These are phyloP conservation scores for Epistrophe eligans DNA, from an alignment of 2,888 invertebrate species.

Conservation along the genomic window DNA sequence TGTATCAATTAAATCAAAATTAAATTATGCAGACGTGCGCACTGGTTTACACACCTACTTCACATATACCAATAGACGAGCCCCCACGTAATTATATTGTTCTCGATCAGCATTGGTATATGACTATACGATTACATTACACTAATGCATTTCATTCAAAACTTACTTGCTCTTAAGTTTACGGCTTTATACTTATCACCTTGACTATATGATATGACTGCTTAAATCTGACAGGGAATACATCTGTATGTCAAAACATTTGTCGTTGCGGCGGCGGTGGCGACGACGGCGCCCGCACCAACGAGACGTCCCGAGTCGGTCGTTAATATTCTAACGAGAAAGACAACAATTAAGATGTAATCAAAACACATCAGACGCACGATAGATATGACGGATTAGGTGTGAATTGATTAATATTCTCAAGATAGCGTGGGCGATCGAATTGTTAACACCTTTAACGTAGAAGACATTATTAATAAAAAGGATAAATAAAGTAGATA, in stretches of 20 bases:
- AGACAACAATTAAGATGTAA: slow-evolving; percentile 17
- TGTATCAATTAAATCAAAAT: background rate
- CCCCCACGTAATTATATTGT: background rate
- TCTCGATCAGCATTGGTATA: background rate
- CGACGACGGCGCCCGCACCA: no score
- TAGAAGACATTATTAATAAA: background rate
- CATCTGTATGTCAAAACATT: slow-evolving; percentile 2
- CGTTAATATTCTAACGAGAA: slow-evolving; percentile 26
- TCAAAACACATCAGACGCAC: slow-evolving; percentile 16
- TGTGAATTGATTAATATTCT: slow-evolving; percentile 35
- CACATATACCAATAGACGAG: background rate
- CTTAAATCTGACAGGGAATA: slow-evolving; percentile 12
- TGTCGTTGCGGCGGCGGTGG: background rate
- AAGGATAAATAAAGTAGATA: background rate
- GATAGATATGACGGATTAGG: slow-evolving; percentile 29
- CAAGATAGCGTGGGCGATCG: slow-evolving; percentile 20
- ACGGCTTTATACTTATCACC: slow-evolving; percentile 2
- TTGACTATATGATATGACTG: background rate
- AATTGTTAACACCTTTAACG: slow-evolving; percentile 28
- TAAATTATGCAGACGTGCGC: slow-evolving; percentile 1
- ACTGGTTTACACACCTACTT: background rate
- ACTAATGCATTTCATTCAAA: background rate
- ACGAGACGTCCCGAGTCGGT: background rate
- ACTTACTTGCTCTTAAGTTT: background rate
- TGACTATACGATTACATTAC: background rate